Evolutionary conservation across 1,140 invertebrate genomes (phyloP).

Genomic region (Wasmannia auropunctata): DNA sequence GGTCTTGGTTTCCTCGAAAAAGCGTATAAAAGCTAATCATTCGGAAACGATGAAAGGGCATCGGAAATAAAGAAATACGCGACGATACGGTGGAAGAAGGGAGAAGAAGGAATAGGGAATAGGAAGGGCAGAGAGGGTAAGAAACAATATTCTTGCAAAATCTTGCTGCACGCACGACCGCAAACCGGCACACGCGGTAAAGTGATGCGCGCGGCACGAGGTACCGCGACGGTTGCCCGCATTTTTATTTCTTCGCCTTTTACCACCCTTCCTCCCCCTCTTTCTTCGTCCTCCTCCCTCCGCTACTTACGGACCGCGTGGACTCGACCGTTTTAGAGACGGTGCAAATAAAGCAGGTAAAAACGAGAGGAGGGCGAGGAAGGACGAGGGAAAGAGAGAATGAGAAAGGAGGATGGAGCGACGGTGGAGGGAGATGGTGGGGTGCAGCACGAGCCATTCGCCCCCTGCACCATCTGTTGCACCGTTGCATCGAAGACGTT

Average conservation of each 20-base stretch:
- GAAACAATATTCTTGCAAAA: conserved; percentile 35
- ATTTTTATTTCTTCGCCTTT: conserved; percentile 41
- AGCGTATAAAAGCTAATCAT: conserved; percentile 16
- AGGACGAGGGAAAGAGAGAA: neutral
- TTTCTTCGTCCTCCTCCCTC: neutral
- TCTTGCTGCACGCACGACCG: conserved; percentile 51
- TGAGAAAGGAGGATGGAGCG: neutral
- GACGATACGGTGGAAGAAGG: neutral
- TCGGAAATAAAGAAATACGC: conserved; percentile 35
- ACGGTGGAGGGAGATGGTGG: conserved; percentile 39
- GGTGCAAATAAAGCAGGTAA: conserved; percentile 38
- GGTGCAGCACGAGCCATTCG: conserved; percentile 69
- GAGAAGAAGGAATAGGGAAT: neutral
- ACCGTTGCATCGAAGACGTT: conserved; percentile 67
- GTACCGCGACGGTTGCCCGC: conserved; percentile 39
- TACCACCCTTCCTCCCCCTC: neutral
- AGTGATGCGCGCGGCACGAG: conserved; percentile 39
- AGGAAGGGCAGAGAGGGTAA: neutral
- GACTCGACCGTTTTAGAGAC: conserved; percentile 40
- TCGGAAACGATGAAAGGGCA: conserved; percentile 31
- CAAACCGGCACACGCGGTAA: conserved; percentile 50
- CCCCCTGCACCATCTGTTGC: conserved; percentile 72
- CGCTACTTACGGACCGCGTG: conserved; percentile 4
- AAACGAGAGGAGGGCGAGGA: neutral
- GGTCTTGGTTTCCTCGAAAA: neutral